Evolutionary conservation across 2,113 vertebrate species (phyloP).

Genomic region (Arizona elegans): DNA sequence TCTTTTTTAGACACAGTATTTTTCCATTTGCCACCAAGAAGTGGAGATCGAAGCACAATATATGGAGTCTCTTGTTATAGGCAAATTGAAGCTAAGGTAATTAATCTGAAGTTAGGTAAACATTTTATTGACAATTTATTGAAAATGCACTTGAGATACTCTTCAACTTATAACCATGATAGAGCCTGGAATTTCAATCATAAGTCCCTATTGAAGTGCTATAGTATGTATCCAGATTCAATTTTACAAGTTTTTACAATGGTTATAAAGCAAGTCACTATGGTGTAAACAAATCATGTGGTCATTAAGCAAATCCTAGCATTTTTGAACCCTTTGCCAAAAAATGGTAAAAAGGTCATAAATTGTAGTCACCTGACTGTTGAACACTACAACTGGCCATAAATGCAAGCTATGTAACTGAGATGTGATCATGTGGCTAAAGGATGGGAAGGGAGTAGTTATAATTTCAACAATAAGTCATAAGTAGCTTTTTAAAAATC

Average conservation of each 20-base stretch:
- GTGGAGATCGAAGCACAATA: constrained; percentile 81
- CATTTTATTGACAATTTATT: background rate
- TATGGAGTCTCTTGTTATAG: constrained; percentile 96
- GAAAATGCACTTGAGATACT: too few species aligned
- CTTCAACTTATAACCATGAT: background rate
- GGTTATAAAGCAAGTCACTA: background rate
- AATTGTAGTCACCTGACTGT: background rate
- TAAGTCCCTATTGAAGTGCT: background rate
- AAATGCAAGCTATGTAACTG: background rate
- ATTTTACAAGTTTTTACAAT: background rate
- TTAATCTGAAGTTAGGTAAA: background rate
- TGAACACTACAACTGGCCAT: background rate
- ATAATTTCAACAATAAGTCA: background rate
- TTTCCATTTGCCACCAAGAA: constrained; percentile 91
- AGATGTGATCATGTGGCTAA: background rate
- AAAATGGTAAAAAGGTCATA: background rate
- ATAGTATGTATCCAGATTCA: background rate
- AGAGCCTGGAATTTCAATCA: background rate
- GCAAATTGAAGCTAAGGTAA: constrained; percentile 98
- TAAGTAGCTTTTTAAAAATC: background rate
- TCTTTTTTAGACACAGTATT: constrained; percentile 85
- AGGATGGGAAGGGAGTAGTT: background rate
- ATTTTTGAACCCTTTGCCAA: background rate
- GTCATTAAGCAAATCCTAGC: background rate
- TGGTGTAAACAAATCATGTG: background rate